phyloP scores from a whole-genome alignment of 2,797 vertebrate genomes.

The Bryconaethiops microstoma region DNA sequence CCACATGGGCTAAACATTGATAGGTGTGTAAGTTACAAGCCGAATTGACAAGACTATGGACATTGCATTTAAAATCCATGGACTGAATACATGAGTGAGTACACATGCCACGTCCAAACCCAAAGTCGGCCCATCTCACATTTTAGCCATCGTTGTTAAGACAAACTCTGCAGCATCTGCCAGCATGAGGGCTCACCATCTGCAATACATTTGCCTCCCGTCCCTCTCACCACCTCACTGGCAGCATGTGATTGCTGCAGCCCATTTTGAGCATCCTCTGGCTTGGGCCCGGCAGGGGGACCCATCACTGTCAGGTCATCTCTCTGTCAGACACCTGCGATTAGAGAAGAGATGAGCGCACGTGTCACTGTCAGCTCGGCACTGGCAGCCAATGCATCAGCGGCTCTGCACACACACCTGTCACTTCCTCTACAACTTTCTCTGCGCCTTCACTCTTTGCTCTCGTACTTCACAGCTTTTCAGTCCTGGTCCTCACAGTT shows the following conservation, averaged over 20 bases:
- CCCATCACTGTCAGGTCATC: slow-evolving; percentile 23
- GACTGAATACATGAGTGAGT: no score
- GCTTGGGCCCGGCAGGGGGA: slow-evolving; percentile 2
- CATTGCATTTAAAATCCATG: no score
- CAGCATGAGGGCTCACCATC: slow-evolving; percentile 30
- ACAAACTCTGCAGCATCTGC: slow-evolving; percentile 42
- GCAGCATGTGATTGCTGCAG: slow-evolving; percentile 19
- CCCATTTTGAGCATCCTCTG: not conserved
- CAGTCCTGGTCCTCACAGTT: not conserved
- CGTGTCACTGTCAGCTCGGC: slow-evolving; percentile 17
- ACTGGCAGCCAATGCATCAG: slow-evolving; percentile 22
- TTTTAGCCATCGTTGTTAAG: slow-evolving; percentile 29
- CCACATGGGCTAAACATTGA: no score
- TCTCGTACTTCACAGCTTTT: not conserved
- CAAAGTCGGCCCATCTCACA: not conserved
- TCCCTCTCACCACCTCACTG: slow-evolving; percentile 27
- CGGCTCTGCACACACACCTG: not conserved
- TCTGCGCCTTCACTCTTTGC: not conserved
- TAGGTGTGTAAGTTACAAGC: no score
- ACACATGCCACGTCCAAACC: not conserved
- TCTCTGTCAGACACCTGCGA: slow-evolving; percentile 35
- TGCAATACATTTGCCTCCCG: slow-evolving; percentile 37
- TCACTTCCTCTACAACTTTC: not conserved
- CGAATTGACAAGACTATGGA: no score
- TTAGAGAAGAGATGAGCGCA: slow-evolving; percentile 39